Percentiles rank a stretch among this genome's conserved stretches.
These are phyloP conservation scores for Oeneis ivallda DNA, from an alignment of 2,888 invertebrate species.

Conservation along the genomic window DNA sequence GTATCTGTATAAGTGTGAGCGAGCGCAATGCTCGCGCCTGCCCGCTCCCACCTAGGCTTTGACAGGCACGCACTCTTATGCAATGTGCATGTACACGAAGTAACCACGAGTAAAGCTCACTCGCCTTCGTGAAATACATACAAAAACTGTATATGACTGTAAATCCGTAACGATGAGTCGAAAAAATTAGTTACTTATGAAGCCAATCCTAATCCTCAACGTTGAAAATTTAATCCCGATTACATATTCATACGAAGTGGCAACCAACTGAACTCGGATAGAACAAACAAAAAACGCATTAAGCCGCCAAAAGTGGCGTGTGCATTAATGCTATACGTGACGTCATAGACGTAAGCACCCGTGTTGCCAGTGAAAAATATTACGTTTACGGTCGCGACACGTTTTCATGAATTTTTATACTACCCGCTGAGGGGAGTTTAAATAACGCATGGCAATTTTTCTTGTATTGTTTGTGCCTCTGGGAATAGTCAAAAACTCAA, in stretches of 20 bases:
- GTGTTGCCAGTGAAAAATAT: slow-evolving; percentile 62
- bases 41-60: too few relatives aligned
- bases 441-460: slow-evolving; percentile 11
- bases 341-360: slow-evolving; percentile 56
- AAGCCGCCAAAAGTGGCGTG: slow-evolving; percentile 41
- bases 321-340: slow-evolving; percentile 66
- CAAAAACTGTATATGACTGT: too few relatives aligned
- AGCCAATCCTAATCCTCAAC: slow-evolving; percentile 25
- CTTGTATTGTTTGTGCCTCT: neutral
- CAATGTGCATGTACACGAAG: too few relatives aligned
- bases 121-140: too few relatives aligned
- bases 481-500: neutral
- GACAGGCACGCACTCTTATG: too few relatives aligned
- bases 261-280: slow-evolving; percentile 16
- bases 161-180: too few relatives aligned
- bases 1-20: too few relatives aligned
- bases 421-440: slow-evolving; percentile 31
- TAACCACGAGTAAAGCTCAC: too few relatives aligned
- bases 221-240: slow-evolving; percentile 36
- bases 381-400: slow-evolving; percentile 50
- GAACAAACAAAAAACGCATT: slow-evolving; percentile 43
- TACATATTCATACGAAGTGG: slow-evolving; percentile 34
- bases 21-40: too few relatives aligned
- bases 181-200: neutral
- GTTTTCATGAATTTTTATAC: slow-evolving; percentile 73